A percentile compares a stretch with the other conserved stretches of the same genome.
Evolutionary conservation across 2,888 invertebrate species (phyloP).

Genomic region (Diloba caeruleocephala): DNA sequence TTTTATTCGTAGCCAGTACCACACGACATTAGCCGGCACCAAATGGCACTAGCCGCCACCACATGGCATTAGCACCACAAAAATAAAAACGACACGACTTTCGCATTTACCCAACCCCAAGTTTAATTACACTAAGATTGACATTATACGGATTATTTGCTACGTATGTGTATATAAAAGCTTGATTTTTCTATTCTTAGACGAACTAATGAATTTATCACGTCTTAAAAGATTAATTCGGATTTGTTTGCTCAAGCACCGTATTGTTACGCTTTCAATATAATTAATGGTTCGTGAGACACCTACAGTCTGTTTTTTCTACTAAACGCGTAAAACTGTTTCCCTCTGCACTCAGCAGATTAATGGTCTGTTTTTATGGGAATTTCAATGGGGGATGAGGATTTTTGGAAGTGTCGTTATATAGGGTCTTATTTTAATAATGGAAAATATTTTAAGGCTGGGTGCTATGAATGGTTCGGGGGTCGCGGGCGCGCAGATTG

Average conservation of each 20-base stretch:
- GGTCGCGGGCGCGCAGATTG: too few species aligned
- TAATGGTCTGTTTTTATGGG: slow-evolving; percentile 42
- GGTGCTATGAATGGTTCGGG: too few species aligned
- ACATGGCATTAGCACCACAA: too few species aligned
- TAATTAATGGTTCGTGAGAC: slow-evolving; percentile 54
- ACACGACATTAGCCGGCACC: too few species aligned
- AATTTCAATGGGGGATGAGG: slow-evolving; percentile 38
- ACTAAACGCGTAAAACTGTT: slow-evolving; percentile 41
- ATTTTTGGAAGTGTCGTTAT: slow-evolving; percentile 15
- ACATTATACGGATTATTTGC: neutral
- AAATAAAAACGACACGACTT: too few species aligned
- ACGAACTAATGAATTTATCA: slow-evolving; percentile 46
- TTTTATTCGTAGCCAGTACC: too few species aligned
- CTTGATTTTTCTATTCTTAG: slow-evolving; percentile 18
- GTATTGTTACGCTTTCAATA: slow-evolving; percentile 49
- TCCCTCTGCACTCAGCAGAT: slow-evolving; percentile 34
- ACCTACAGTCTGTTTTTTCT: slow-evolving; percentile 38
- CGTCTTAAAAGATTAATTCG: slow-evolving; percentile 52
- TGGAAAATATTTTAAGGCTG: too few species aligned
- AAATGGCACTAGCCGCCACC: too few species aligned
- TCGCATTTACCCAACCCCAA: too few species aligned
- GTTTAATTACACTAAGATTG: slow-evolving; percentile 8
- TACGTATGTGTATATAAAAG: neutral
- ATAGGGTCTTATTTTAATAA: too few species aligned
- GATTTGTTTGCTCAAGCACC: slow-evolving; percentile 47